Conservation (phyloP, 37 sponge, comb jelly and placozoan genomes). For the Ianthella basta region DNA sequence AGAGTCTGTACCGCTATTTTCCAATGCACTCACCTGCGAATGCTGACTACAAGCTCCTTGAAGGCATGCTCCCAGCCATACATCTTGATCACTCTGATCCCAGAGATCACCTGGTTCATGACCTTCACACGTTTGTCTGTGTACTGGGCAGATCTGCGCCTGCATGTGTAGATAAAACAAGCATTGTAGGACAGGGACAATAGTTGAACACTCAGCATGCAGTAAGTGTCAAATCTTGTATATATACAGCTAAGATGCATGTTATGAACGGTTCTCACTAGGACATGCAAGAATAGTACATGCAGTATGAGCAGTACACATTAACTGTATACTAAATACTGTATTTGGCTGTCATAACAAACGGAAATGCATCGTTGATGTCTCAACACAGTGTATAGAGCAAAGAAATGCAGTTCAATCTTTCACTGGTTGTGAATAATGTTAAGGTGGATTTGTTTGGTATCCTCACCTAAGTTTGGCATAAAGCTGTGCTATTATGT, state of each 20-base stretch:
- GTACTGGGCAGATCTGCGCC: constrained; percentile 53
- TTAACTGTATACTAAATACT: neutral
- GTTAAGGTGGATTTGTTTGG: neutral
- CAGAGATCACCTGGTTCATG: constrained; percentile 87
- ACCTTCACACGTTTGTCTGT: constrained; percentile 74
- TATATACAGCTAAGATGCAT: neutral
- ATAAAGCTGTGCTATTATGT: neutral
- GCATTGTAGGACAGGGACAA: neutral
- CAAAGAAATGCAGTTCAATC: neutral
- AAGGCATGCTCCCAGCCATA: constrained; percentile 92
- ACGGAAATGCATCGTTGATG: too few relatives aligned
- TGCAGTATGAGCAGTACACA: too few relatives aligned
- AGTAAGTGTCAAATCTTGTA: neutral
- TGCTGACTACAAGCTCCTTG: constrained; percentile 27
- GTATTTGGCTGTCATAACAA: neutral
- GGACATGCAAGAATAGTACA: too few relatives aligned
- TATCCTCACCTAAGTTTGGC: constrained; percentile 15
- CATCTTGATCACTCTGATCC: constrained; percentile 92
- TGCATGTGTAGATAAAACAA: neutral
- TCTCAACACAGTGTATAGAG: neutral
- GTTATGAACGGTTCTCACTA: too few relatives aligned
- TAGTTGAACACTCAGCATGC: neutral
- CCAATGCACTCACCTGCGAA: constrained; percentile 64
- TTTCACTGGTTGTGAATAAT: neutral
- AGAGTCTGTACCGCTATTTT: neutral